Evolutionary conservation across 2,113 vertebrate genomes (phyloP).

Genomic region (Equus quagga): DNA sequence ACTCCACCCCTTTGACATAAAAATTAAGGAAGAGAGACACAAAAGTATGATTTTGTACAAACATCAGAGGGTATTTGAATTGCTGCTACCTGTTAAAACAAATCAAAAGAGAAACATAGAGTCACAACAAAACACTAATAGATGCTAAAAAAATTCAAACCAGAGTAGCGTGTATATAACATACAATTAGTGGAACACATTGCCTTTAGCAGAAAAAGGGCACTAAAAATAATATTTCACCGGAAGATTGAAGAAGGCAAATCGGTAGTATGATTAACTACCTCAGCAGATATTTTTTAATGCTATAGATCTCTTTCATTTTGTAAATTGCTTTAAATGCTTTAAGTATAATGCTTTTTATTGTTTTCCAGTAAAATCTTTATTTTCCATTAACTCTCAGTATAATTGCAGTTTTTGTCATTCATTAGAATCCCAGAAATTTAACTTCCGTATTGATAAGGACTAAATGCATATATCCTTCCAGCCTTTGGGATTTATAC

Average conservation of each 20-base stretch:
- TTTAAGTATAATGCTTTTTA: not conserved
- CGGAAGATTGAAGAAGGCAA: not conserved
- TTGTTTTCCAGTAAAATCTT: not conserved
- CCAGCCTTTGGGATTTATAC: not conserved
- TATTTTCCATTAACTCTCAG: not conserved
- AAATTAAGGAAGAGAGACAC: not conserved
- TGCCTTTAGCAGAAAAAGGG: not conserved
- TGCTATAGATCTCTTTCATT: not conserved
- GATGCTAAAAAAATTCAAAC: not conserved
- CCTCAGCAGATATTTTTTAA: not conserved
- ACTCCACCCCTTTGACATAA: not conserved
- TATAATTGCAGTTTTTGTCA: constrained; percentile 3
- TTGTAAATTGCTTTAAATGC: not conserved
- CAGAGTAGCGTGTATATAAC: not conserved
- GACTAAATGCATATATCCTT: not conserved
- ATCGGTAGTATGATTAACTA: not conserved
- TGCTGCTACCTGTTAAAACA: not conserved
- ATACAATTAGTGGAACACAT: not conserved
- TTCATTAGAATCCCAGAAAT: not conserved
- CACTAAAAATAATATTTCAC: not conserved
- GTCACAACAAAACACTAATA: not conserved
- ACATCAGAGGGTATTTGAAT: not conserved
- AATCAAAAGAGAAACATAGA: not conserved
- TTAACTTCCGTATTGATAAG: not conserved
- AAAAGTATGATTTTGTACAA: not conserved